Conservation (phyloP, 2,113 vertebrate species). For the Loxodonta africana region DNA sequence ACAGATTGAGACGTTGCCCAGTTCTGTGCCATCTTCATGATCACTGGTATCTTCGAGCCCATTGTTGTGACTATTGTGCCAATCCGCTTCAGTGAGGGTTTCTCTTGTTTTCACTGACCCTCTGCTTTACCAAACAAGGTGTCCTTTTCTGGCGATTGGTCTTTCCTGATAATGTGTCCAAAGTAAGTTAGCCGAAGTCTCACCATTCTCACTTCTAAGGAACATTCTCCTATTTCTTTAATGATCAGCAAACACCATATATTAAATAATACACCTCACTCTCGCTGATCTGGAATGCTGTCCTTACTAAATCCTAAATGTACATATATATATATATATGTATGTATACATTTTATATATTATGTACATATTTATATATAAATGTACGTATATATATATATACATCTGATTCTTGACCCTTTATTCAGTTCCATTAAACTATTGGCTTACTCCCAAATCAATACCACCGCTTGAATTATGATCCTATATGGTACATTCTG, state of each 20-base stretch:
- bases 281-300: not conserved
- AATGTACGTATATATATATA: not conserved
- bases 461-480: not conserved
- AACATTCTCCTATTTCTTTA: not conserved
- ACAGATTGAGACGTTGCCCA: not conserved
- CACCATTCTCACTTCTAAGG: not conserved
- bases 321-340: not conserved
- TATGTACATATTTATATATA: too few relatives aligned
- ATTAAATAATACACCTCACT: not conserved
- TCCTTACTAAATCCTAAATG: not conserved
- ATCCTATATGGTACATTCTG: not conserved
- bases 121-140: not conserved
- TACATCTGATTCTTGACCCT: not conserved
- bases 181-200: not conserved
- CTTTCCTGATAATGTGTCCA: not conserved
- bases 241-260: not conserved
- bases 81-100: not conserved
- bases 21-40: not conserved
- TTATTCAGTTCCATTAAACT: not conserved
- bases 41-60: not conserved
- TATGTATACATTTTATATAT: too few relatives aligned
- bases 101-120: not conserved
- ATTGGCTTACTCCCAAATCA: constrained; percentile 18
- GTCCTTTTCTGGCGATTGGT: not conserved
- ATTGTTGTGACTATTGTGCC: not conserved